Evolutionary conservation across 2,888 invertebrate genomes (phyloP), one percentile per base, ranked within the genome.

Genomic region (Rotaria sp.): DNA sequence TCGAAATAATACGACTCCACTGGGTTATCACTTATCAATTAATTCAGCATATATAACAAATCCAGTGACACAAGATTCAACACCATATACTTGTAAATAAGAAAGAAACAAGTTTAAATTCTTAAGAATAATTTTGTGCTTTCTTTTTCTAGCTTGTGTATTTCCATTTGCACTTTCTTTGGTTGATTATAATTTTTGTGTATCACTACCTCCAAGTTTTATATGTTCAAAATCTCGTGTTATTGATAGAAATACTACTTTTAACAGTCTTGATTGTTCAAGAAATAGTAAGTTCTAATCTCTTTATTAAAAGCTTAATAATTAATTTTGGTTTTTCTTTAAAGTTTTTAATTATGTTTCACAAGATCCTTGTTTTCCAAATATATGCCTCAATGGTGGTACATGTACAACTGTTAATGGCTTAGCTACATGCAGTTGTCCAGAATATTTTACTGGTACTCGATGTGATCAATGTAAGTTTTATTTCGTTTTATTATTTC

Each of bases 361-460:
- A 13, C 45, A n/a, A 52, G 59, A 85, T 74, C 35, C 57, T 38
- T 86, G 86, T 59, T 86, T 80, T 45, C 85, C 86, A 30, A 85
- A 85, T 45, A 85, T 85, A 5, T 86, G 86, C 52, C 55, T 75
- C 26, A 86, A 86, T 50, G 85, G 86, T n/a, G 86, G 80, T 38
- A 86, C 55, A 21, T 86, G 86, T 74, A 15, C 18, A 45, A 59
- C 7, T 2, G 24, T 10, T 8, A 74, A 30, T 21, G 59, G 59
- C 21, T 8, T 57, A 26, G n/a, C 57, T 15, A 35, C 30, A 18
- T 86, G 86, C 57, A n/a, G 41, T 41, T 86, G 86, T 85, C 85
- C 85, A 38, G 75, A 55, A 8, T 85, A 85, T 48, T 86, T 86
- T 48, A 86, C 86, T 35, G 86, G 48, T 38, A 15, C 24, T 45